These are phyloP conservation scores for Atta cephalotes DNA, from an alignment of 1,140 invertebrate species.

Conservation along the genomic window DNA sequence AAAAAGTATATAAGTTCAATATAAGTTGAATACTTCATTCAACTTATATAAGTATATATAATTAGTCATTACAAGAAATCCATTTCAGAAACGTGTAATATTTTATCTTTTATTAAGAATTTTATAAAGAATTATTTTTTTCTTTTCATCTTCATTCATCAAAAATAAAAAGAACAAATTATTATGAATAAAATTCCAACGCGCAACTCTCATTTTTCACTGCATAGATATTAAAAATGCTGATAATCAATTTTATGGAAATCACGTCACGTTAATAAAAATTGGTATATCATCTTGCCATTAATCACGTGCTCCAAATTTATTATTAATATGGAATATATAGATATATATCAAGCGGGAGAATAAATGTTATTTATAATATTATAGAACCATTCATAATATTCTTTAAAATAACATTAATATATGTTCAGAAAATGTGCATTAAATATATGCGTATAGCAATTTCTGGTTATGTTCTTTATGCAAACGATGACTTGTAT, in stretches of 20 bases:
- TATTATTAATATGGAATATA: not conserved
- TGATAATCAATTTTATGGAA: not conserved
- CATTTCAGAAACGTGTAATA: not conserved
- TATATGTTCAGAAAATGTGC: not conserved
- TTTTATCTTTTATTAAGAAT: slow-evolving; percentile 1
- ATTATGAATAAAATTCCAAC: not conserved
- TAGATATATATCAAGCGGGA: not conserved
- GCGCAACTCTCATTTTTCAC: not conserved
- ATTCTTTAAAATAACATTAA: not conserved
- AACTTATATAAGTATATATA: not conserved
- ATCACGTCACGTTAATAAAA: not conserved
- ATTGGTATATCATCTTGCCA: not conserved
- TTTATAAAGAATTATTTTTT: not conserved
- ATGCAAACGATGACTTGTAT: not conserved
- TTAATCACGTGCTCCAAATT: not conserved
- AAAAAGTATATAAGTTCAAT: not conserved
- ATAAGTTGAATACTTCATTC: not conserved
- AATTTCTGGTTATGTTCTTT: not conserved
- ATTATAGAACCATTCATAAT: not conserved
- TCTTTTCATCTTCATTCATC: not conserved
- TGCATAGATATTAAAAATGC: too few species aligned
- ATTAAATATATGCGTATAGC: not conserved
- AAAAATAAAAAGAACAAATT: not conserved
- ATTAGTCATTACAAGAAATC: not conserved
- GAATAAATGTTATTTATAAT: too few species aligned